Conservation (phyloP, 2,113 vertebrate species). For the Plestiodon gilberti region DNA sequence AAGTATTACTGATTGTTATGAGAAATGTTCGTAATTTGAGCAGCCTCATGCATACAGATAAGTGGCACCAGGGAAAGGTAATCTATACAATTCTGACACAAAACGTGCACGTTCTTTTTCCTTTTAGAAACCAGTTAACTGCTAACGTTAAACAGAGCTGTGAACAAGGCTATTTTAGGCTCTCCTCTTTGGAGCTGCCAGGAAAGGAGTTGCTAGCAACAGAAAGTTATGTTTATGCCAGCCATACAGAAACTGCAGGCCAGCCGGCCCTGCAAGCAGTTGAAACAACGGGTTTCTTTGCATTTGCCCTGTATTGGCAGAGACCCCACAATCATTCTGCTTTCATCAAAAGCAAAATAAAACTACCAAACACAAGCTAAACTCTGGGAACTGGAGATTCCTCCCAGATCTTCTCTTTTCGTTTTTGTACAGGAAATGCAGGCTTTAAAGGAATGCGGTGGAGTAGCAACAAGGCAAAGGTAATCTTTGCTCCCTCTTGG, state of each 20-base stretch:
- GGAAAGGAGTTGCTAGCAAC: slow-evolving; percentile 73
- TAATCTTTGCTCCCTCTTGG: slow-evolving; percentile 4
- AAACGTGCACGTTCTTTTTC: slow-evolving; percentile 4
- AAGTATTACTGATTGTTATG: slow-evolving; percentile 32
- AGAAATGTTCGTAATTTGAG: slow-evolving; percentile 34
- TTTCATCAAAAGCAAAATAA: slow-evolving; percentile 31
- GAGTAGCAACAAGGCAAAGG: neutral
- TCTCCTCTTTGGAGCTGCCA: slow-evolving; percentile 69
- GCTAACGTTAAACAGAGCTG: slow-evolving; percentile 55
- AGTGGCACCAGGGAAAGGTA: neutral
- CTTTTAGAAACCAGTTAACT: slow-evolving; percentile 56
- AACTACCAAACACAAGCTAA: slow-evolving; percentile 14
- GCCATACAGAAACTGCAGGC: slow-evolving; percentile 22
- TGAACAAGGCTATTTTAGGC: slow-evolving; percentile 73
- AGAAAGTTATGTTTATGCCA: slow-evolving; percentile 50
- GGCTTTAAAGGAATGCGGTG: neutral
- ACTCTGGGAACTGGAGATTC: slow-evolving; percentile 29
- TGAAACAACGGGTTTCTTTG: slow-evolving; percentile 34
- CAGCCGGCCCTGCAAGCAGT: slow-evolving; percentile 19
- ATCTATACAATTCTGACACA: neutral
- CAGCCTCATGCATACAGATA: neutral
- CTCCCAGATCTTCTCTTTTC: slow-evolving; percentile 27
- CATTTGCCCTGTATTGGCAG: neutral
- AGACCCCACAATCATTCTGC: slow-evolving; percentile 35
- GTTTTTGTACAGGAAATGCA: slow-evolving; percentile 13